Base-by-base conservation (phyloP, 2,113 vertebrate species). In the Gadus chalcogrammus region DNA sequence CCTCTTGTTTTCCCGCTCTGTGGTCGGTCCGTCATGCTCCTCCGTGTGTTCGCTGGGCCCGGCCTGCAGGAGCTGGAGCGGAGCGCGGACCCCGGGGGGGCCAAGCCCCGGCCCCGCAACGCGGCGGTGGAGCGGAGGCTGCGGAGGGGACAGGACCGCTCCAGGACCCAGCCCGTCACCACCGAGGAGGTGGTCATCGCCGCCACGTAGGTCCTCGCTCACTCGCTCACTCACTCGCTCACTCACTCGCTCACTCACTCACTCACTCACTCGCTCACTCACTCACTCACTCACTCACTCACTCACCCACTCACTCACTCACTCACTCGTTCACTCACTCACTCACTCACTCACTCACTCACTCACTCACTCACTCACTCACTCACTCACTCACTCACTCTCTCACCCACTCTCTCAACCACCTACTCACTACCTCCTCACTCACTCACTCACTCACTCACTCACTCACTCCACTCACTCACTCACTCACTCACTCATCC, bases 131-230 rank as follows among this genome's bases (percentile, higher is more conserved):
- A 97, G 65, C 88, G 97, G 1, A 91, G 97, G 59, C 85, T 97
- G 35, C 93, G 96, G 15, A 93, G 97, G 6, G 88, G 92, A 17
- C 95, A 95, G 82, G 97, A 98, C 72, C 91, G 97, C 3, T 97
- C 96, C 0, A 95, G 93, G 65, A 99, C 97, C 0, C 97, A 99
- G 70, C 97, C 97, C 0, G 85, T 99, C 72, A 98, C 97, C 83
- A 93, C 92, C 0, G 94, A 99, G 79, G 97, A 99, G 79, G 95
- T 99, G 8, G 96, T 96, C 88, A 97, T 98, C 1, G 96, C 97
- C 5, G 91, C 95, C 13, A 95, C 94, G 96, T 98, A 91, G 91
- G 95, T 92, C 13, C 70, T 9, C 3, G 42, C 48, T 2, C 17
- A 15, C 35, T 35, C 27, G 20, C 31, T 16, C 38, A 31, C 48